These are phyloP conservation scores for Drosophila atripex DNA, from an alignment of 2,888 invertebrate species.

Conservation along the genomic window DNA sequence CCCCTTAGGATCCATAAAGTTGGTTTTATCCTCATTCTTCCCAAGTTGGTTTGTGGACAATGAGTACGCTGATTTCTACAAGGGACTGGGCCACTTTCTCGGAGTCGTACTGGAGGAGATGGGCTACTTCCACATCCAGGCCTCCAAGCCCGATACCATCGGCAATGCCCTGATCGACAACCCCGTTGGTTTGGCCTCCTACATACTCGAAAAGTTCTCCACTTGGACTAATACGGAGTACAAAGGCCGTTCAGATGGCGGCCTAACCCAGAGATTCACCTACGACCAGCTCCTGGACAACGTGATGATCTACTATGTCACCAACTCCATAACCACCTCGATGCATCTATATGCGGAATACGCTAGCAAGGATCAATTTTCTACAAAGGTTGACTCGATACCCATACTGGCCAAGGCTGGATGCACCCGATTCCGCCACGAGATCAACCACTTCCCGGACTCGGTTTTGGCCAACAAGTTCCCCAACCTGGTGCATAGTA, in stretches of 20 bases:
- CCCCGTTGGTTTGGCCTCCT: conserved; percentile 94
- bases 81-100: conserved; percentile 81
- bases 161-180: conserved; percentile 84
- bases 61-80: conserved; percentile 84
- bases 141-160: conserved; percentile 94
- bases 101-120: conserved; percentile 82
- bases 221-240: conserved; percentile 87
- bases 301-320: conserved; percentile 92
- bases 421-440: conserved; percentile 90
- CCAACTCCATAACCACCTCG: conserved; percentile 89
- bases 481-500: conserved; percentile 88
- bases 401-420: conserved; percentile 88
- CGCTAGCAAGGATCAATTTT: conserved; percentile 72
- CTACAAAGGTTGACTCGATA: conserved; percentile 83
- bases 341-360: conserved; percentile 89
- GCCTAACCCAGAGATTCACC: conserved; percentile 86
- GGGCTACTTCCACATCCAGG: conserved; percentile 90
- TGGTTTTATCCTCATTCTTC: conserved; percentile 84
- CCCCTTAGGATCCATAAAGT: conserved; percentile 77
- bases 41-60: conserved; percentile 86
- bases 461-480: conserved; percentile 86
- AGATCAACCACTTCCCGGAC: conserved; percentile 87
- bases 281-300: conserved; percentile 87
- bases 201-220: conserved; percentile 94
- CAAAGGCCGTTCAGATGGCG: conserved; percentile 86